Base-by-base conservation (phyloP, 2,113 vertebrate genomes). In the Thermophis baileyi region DNA sequence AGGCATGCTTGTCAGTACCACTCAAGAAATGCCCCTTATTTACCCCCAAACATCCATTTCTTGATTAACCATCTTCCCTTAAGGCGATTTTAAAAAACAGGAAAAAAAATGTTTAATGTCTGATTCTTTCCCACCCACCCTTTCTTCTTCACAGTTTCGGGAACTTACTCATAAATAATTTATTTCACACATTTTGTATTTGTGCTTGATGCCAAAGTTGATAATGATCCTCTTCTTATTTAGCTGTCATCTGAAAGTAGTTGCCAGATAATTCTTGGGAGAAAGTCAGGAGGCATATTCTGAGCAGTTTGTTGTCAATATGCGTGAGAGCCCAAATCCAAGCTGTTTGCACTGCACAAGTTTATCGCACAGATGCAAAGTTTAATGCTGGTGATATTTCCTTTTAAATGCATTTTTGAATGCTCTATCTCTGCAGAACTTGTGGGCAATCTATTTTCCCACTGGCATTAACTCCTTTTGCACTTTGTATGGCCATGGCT, bases 291-390 rank as follows among this genome's bases (percentile, higher is more conserved):
- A 88, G 94, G 53, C 30, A 93, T 55, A 91, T 95, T 89, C 25
- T 40, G 14, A 95, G 92, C 92, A 94, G 91, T 86, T 95, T 93
- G 90, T 60, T 91, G 74, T 91, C 89, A 92, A 54, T n/a, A 30
- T 89, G 87, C 51, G 91, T 86, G 92, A 92, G 95, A 93, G 93
- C 89, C 55, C 94, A 63, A 91, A 94, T 91, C 93, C 88, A 94
- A 94, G 90, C 47, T 9, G n/a, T 24, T 89, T 74, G 55, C 22
- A 35, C 16, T 35, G 57, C 44, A 89, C 87, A 69, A 92, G 40
- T 87, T 5, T 89, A 55, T 14, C 3, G 2, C 91, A 69, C 81
- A 16, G 50, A 30, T 93, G 69, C 63, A 44, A 0, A 27, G n/a
- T 91, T 92, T 74, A n/a, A 91, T 51, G n/a, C 89, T 69, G n/a